Conservation (phyloP, 2,797 vertebrate genomes). For the Leucoraja ocellata region DNA sequence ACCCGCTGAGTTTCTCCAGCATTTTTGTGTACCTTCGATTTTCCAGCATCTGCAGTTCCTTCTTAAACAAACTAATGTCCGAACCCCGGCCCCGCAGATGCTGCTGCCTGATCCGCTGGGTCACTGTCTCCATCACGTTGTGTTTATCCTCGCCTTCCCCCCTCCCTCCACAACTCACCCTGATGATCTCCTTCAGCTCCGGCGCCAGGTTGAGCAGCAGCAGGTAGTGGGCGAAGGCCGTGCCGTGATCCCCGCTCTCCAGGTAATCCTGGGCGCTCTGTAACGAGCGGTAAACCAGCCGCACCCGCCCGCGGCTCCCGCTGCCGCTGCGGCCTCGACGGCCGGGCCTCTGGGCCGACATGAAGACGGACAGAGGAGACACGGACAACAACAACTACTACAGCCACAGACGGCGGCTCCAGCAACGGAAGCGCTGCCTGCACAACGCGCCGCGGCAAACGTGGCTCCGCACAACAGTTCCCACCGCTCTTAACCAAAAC, state of each 20-base stretch:
- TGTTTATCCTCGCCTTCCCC: too few relatives aligned
- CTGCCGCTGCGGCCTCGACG: background rate
- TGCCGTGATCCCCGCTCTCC: slow-evolving; percentile 81
- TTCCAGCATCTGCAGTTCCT: too few relatives aligned
- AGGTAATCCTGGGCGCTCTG: slow-evolving; percentile 87
- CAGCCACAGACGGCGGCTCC: too few relatives aligned
- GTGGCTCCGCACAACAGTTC: background rate
- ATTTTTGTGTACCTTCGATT: too few relatives aligned
- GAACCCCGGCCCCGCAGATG: too few relatives aligned
- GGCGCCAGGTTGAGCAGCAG: slow-evolving; percentile 86
- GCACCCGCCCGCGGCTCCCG: background rate
- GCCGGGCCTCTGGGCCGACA: background rate
- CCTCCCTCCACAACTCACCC: slow-evolving; percentile 53
- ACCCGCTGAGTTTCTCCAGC: too few relatives aligned
- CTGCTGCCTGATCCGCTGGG: too few relatives aligned
- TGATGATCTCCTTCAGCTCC: slow-evolving; percentile 71
- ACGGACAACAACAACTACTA: too few relatives aligned
- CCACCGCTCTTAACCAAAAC: rapidly evolving
- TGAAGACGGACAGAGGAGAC: background rate
- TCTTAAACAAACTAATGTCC: too few relatives aligned
- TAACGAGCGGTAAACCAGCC: slow-evolving; percentile 79
- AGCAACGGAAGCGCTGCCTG: background rate
- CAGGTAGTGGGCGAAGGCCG: slow-evolving; percentile 90
- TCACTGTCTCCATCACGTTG: too few relatives aligned
- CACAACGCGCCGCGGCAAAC: background rate